Percentiles rank a stretch among this genome's conserved stretches.
These are phyloP conservation scores for Semnornis frantzii DNA, from an alignment of 2,113 vertebrate species.

Conservation along the genomic window DNA sequence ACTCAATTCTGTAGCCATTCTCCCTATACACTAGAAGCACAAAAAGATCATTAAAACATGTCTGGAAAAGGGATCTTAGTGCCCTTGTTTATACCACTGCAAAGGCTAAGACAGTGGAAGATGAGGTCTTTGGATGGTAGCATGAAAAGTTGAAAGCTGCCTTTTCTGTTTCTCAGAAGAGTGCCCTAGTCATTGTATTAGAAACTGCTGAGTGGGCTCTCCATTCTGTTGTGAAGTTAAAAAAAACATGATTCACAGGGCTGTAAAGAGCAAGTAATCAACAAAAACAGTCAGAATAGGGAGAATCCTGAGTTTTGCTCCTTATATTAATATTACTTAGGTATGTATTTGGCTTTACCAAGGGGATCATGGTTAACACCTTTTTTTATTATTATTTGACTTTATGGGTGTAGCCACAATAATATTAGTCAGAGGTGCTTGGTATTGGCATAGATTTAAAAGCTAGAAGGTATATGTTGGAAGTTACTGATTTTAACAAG, in stretches of 20 bases:
- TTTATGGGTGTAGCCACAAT: not conserved
- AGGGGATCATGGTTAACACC: not conserved
- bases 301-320: not conserved
- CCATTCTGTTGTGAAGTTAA: not conserved
- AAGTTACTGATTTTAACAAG: not conserved
- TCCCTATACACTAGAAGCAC: not conserved
- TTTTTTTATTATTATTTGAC: not conserved
- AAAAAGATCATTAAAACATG: not conserved
- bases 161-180: not conserved
- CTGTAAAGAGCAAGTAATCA: not conserved
- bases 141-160: not conserved
- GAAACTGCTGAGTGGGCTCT: not conserved
- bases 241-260: not conserved
- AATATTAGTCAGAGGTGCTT: not conserved
- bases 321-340: not conserved
- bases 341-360: not conserved
- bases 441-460: not conserved
- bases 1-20: not conserved
- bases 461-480: not conserved
- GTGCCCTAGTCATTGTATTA: not conserved
- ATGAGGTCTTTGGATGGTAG: not conserved
- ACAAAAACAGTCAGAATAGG: not conserved
- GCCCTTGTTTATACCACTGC: not conserved
- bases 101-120: not conserved
- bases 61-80: not conserved